Base-by-base conservation (phyloP, 1,140 invertebrate genomes). In the Conus ventricosus region DNA sequence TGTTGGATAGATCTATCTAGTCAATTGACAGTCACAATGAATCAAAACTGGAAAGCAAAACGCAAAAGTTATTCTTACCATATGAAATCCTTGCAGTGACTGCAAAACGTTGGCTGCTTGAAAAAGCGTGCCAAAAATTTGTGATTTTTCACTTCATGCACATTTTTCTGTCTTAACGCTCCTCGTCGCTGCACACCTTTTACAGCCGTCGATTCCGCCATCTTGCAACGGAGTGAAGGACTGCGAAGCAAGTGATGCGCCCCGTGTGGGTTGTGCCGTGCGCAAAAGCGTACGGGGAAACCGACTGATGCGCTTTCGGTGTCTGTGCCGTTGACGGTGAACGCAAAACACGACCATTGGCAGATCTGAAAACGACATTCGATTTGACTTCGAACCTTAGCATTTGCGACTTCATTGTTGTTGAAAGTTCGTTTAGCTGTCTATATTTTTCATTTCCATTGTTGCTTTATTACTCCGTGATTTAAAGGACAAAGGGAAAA, bases 61-160 rank as follows among this genome's bases (percentile, higher is more conserved):
- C 0, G 23, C 67, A 71, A 71, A 71, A 71, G 13, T 71, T 13
- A 20, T 71, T 97, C 98, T 98, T 96, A 99, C 99, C 99, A 99
- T 95, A 99, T 99, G 95, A 99, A 99, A 96, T 99, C 99, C 96
- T 99, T 99, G 97, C 99, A 99, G 95, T 99, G 99, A 91, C 98
- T 99, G 95, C 99, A 99, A 95, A 99, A 99, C 27, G 99, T 99
- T 17, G 99, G 99, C 96, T 99, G 99, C 96, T 99, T 99, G 97
- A 99, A 99, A 96, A 99, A 99, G 88, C 99, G 96, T 81, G 99
- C 98, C 95, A 99, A 99, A 95, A 99, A 99, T 96, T 98, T 99
- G 96, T 99, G 99, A 96, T 99, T 98, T 93, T 96, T 96, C 67
- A 96, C 97, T 95, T 99, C 97, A 96, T 98, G 99, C 93, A 99